These are phyloP conservation scores for Lucinisca nassula DNA, from an alignment of 2,888 invertebrate species.

Conservation along the genomic window DNA sequence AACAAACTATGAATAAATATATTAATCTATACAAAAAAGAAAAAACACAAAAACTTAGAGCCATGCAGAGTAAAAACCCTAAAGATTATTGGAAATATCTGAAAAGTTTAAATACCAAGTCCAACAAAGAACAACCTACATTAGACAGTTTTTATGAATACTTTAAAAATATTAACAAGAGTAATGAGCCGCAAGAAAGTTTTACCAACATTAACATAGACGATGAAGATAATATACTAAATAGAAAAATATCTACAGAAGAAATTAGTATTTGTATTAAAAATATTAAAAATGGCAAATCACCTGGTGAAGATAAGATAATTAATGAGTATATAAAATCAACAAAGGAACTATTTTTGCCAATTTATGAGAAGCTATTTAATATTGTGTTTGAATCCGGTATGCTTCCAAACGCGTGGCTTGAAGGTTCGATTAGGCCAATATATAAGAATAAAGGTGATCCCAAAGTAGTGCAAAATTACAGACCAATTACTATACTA, in stretches of 20 bases:
- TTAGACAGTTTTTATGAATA: not conserved
- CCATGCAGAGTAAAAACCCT: not conserved
- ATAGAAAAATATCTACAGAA: not conserved
- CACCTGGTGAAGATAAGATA: conserved; percentile 1
- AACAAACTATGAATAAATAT: conserved; percentile 13
- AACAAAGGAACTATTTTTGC: not conserved
- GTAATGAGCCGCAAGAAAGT: not conserved
- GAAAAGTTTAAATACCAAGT: not conserved
- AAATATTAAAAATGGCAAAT: conserved; percentile 5
- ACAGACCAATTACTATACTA: conserved; percentile 15
- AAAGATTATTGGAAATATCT: conserved; percentile 16
- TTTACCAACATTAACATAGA: not conserved
- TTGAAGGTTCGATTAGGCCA: not conserved
- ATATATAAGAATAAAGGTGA: conserved; percentile 29
- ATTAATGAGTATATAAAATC: conserved; percentile 28
- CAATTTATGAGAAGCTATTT: conserved; percentile 1
- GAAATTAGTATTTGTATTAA: not conserved
- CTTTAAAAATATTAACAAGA: conserved; percentile 14
- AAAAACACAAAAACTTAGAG: not conserved
- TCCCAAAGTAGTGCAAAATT: not conserved
- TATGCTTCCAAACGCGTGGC: conserved; percentile 5
- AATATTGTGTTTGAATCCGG: not conserved
- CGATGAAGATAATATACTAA: not conserved
- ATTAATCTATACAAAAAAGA: not conserved
- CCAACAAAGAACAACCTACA: not conserved